Base-by-base conservation (phyloP, 2,888 invertebrate genomes). In the Sarcophaga caerulescens region DNA sequence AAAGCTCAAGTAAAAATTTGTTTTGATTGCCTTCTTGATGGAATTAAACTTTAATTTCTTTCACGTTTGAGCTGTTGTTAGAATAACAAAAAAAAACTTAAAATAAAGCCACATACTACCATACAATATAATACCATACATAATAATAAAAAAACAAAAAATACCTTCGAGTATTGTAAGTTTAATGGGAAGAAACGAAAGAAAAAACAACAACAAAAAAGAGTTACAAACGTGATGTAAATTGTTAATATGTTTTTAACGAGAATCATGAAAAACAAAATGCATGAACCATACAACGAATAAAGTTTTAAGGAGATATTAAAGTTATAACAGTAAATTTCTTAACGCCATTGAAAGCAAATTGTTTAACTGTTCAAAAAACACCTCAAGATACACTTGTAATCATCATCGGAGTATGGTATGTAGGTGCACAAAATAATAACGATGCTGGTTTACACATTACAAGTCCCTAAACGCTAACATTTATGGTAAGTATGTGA, bases 1-100 rank as follows among this genome's bases (percentile, higher is more conserved):
- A 81, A 81, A 73, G 52, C 76, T 23, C 68, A 23, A 73, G 80
- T 23, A 45, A 77, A 35, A 69, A 59, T 68, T 62, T 65, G 44
- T n/a, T 66, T 80, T 75, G 71, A 81, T 81, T 84, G 76, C 60
- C 14, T 52, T 52, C 52, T 78, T 73, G 71, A 84, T 79, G 76
- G 8, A 45, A 71, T 81, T 69, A 70, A 70, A 71, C 71, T 84
- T 81, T 74, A 85, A 81, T 85, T 85, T 81, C 81, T 85, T 77
- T 65, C 68, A 70, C 77, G 77, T 74, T 69, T 74, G 8, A n/a
- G 57, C 52, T 12, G 57, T 63, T 12, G 74, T 25, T 68, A 44
- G 21, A 62, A 52, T 4, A 5, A n/a, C n/a, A n/a, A n/a, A n/a
- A n/a, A 52, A 47, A 60, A 35, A 35, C 35, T 35, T 2, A 8